These are phyloP conservation scores for Antechinus flavipes DNA, from an alignment of 2,113 vertebrate species.

Conservation along the genomic window DNA sequence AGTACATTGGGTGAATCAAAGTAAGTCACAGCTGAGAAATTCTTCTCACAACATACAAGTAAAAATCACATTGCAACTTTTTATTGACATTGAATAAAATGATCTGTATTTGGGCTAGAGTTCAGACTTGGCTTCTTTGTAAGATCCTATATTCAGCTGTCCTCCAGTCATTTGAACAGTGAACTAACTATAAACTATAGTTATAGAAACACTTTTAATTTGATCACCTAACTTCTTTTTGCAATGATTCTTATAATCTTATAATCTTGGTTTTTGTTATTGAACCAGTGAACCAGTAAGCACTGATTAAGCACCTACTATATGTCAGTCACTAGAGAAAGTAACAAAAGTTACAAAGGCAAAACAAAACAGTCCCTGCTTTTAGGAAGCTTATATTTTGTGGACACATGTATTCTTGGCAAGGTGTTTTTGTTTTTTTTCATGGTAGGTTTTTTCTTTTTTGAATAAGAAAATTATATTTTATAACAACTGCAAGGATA, in stretches of 20 bases:
- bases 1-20: neutral
- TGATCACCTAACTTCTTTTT: neutral
- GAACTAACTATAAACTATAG: neutral
- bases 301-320: neutral
- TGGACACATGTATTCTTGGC: neutral
- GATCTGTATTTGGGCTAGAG: neutral
- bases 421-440: neutral
- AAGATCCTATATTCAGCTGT: neutral
- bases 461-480: slow-evolving; percentile 1
- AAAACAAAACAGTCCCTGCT: neutral
- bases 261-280: neutral
- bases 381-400: neutral
- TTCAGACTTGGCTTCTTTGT: neutral
- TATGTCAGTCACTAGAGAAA: neutral
- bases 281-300: neutral
- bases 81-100: neutral
- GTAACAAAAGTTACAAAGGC: neutral
- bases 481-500: neutral
- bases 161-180: neutral
- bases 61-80: neutral
- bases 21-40: neutral
- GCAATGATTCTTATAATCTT: neutral
- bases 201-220: neutral
- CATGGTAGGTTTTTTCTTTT: neutral
- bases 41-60: neutral